Conservation (phyloP, 2,888 invertebrate species). For the Nomada fabriciana region DNA sequence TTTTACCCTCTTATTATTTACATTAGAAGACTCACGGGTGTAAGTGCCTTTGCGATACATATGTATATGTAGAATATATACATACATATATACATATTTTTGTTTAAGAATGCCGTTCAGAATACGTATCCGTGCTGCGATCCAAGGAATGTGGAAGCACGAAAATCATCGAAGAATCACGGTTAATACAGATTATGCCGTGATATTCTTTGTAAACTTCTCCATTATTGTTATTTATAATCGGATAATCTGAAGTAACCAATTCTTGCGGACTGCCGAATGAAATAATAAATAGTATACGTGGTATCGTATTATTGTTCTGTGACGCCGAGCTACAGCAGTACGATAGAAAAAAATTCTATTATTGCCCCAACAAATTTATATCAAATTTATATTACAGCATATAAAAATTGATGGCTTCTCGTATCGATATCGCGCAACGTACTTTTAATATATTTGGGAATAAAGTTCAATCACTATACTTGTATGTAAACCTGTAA, state of each 20-base stretch:
- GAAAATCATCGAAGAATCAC: slow-evolving; percentile 43
- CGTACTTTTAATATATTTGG: slow-evolving; percentile 14
- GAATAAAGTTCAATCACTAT: slow-evolving; percentile 16
- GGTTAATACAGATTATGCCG: slow-evolving; percentile 57
- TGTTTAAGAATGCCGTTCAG: slow-evolving; percentile 36
- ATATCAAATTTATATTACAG: slow-evolving; percentile 43
- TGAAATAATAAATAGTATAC: slow-evolving; percentile 50
- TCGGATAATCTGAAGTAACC: slow-evolving; percentile 47
- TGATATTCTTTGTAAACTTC: not conserved
- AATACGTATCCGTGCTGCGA: slow-evolving; percentile 39
- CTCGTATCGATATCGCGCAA: slow-evolving; percentile 24
- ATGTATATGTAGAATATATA: slow-evolving; percentile 10
- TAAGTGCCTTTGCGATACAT: slow-evolving; percentile 51
- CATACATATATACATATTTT: not conserved
- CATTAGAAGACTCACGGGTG: slow-evolving; percentile 57
- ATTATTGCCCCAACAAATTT: slow-evolving; percentile 40
- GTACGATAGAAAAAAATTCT: slow-evolving; percentile 42
- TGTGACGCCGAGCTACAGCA: slow-evolving; percentile 32
- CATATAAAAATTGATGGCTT: slow-evolving; percentile 39
- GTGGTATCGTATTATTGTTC: slow-evolving; percentile 32
- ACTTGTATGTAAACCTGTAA: slow-evolving; percentile 24
- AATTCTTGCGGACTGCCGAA: slow-evolving; percentile 8
- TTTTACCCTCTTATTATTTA: slow-evolving; percentile 48
- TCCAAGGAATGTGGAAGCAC: slow-evolving; percentile 57
- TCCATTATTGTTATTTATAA: slow-evolving; percentile 1